phyloP scores from a whole-genome alignment of 2,888 invertebrate species.

The Platynereis dumerilii region DNA sequence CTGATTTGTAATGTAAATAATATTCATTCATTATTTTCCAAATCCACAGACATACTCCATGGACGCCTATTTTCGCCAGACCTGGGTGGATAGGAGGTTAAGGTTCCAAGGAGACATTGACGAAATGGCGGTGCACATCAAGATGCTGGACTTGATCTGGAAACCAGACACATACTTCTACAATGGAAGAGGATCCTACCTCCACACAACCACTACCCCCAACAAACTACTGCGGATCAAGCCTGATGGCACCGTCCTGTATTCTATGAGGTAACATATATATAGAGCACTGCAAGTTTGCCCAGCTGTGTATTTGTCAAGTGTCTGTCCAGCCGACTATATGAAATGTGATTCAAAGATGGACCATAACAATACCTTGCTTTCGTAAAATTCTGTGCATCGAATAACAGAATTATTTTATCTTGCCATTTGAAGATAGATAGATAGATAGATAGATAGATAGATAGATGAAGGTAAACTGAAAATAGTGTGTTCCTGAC shows the following conservation, averaged over 20 bases:
- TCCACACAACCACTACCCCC: conserved; percentile 94
- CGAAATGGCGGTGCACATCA: conserved; percentile 34
- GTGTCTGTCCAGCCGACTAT: too few species aligned
- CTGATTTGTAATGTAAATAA: too few species aligned
- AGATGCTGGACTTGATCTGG: conserved; percentile 91
- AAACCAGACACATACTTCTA: conserved; percentile 86
- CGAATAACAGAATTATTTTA: too few species aligned
- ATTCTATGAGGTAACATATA: conserved; percentile 83
- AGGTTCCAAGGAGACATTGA: conserved; percentile 40
- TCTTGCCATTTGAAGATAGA: too few species aligned
- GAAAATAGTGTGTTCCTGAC: too few species aligned
- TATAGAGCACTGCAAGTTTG: too few species aligned
- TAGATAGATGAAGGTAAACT: too few species aligned
- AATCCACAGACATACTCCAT: conserved; percentile 53
- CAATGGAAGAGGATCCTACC: conserved; percentile 73
- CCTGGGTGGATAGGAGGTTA: conserved; percentile 56
- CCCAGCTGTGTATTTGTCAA: too few species aligned
- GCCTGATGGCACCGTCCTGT: conserved; percentile 87
- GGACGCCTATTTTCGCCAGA: conserved; percentile 58
- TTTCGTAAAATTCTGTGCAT: too few species aligned
- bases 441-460: too few species aligned
- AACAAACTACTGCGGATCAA: conserved; percentile 89
- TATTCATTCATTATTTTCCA: not conserved
- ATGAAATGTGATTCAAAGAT: too few species aligned
- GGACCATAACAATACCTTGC: too few species aligned